These are phyloP conservation scores for Hozukius guyotensis DNA, from an alignment of 2,797 vertebrate genomes.

Conservation along the genomic window DNA sequence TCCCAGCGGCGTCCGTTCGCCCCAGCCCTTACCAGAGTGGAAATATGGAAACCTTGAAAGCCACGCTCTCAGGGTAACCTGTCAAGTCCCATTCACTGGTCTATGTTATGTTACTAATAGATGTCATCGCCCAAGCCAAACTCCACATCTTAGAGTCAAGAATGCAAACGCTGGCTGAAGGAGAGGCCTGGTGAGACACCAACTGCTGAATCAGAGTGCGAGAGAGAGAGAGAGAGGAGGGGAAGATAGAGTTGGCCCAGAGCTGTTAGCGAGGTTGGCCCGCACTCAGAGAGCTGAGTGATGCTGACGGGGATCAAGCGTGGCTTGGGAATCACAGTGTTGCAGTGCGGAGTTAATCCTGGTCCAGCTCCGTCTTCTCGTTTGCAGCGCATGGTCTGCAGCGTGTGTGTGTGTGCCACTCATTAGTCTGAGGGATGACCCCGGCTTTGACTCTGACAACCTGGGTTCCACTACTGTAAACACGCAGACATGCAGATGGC, in stretches of 20 bases:
- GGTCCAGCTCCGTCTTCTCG: slow-evolving; percentile 51
- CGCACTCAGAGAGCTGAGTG: slow-evolving; percentile 63
- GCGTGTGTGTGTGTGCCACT: slow-evolving; percentile 20
- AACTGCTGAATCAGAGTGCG: slow-evolving; percentile 79
- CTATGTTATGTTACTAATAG: slow-evolving; percentile 83
- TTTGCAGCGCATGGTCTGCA: slow-evolving; percentile 21
- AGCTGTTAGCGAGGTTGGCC: slow-evolving; percentile 72
- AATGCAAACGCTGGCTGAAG: slow-evolving; percentile 76
- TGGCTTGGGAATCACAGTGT: slow-evolving; percentile 58
- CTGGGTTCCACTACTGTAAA: slow-evolving; percentile 63
- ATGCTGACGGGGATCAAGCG: slow-evolving; percentile 71
- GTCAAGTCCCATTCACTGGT: slow-evolving; percentile 83
- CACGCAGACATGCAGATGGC: slow-evolving; percentile 54
- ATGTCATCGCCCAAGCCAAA: slow-evolving; percentile 83
- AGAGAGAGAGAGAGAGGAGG: slow-evolving; percentile 24
- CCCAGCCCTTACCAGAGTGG: slow-evolving; percentile 69
- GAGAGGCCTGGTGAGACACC: slow-evolving; percentile 77
- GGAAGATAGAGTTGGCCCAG: slow-evolving; percentile 59
- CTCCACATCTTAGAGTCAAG: slow-evolving; percentile 82
- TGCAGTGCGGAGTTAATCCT: slow-evolving; percentile 56
- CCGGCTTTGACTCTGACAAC: slow-evolving; percentile 50
- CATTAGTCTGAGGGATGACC: slow-evolving; percentile 67
- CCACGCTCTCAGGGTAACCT: slow-evolving; percentile 80
- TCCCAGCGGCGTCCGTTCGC: slow-evolving; percentile 64
- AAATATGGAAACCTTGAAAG: slow-evolving; percentile 85